phyloP scores from a whole-genome alignment of 2,797 vertebrate species.

The Lithobates sylvaticus region DNA sequence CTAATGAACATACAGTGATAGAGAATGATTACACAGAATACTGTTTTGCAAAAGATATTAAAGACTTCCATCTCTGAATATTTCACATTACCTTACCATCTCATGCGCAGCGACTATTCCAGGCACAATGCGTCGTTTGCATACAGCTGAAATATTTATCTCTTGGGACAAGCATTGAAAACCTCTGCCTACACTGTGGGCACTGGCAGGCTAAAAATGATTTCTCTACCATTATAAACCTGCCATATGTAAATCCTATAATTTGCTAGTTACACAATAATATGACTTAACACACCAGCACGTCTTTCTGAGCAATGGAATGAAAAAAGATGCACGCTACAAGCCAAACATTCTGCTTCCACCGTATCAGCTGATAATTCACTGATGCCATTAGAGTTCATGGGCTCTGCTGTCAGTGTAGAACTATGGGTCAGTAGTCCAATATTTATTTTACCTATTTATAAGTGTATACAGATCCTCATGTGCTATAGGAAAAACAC shows the following conservation, averaged over 20 bases:
- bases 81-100: neutral
- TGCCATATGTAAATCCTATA: constrained; percentile 10
- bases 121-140: constrained; percentile 28
- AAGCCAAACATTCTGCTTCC: neutral
- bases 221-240: constrained; percentile 22
- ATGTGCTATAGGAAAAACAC: no score
- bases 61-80: neutral
- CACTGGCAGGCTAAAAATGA: constrained; percentile 4
- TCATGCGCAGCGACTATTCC: neutral
- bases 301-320: neutral
- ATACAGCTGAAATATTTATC: constrained; percentile 37
- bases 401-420: no score
- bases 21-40: neutral
- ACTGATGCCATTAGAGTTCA: neutral
- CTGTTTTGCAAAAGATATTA: neutral
- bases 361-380: neutral
- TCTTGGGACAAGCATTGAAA: constrained; percentile 21
- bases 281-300: neutral
- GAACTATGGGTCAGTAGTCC: no score
- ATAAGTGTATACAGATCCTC: no score
- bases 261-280: constrained; percentile 23
- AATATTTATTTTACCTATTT: no score
- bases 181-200: constrained; percentile 30
- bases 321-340: neutral
- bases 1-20: neutral